Conservation (phyloP, 2,113 vertebrate genomes). For the Xyliphius kryptos region DNA sequence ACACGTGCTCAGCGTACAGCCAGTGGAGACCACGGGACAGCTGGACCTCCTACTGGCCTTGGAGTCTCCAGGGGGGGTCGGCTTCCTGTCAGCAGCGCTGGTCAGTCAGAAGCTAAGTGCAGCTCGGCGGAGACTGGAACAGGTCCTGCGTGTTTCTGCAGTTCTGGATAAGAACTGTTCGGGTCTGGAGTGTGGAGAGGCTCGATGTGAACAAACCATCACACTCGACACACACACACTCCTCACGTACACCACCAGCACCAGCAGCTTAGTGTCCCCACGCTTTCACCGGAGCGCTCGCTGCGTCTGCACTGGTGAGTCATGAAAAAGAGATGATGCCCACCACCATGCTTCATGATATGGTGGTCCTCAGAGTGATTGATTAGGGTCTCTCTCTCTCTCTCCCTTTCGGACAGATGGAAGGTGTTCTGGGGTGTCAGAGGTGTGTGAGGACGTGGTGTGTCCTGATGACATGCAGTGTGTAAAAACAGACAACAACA, state of each 20-base stretch:
- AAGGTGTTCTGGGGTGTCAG: constrained; percentile 73
- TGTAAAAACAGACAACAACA: constrained; percentile 74
- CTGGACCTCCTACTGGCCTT: constrained; percentile 89
- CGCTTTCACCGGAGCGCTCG: constrained; percentile 84
- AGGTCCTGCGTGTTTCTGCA: constrained; percentile 81
- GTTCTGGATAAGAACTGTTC: constrained; percentile 96
- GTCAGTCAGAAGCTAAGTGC: constrained; percentile 91
- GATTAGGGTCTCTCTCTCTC: too few species aligned
- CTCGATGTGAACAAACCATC: constrained; percentile 84
- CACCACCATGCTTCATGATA: too few species aligned
- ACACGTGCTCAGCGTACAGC: constrained; percentile 90
- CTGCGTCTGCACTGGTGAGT: constrained; percentile 89
- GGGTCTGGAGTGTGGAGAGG: constrained; percentile 85
- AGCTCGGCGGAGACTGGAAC: constrained; percentile 81
- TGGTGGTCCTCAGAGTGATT: too few species aligned
- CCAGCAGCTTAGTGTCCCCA: constrained; percentile 90
- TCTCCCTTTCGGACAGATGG: too few species aligned
- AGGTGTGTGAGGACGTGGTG: constrained; percentile 81
- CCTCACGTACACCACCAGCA: constrained; percentile 86
- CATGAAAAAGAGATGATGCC: too few species aligned
- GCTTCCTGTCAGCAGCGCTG: constrained; percentile 81
- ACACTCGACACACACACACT: constrained; percentile 84
- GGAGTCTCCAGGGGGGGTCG: constrained; percentile 66
- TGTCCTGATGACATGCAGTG: constrained; percentile 96
- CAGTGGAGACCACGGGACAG: constrained; percentile 77